Conservation (phyloP, 1,140 invertebrate genomes). For the Bombus confusus region DNA sequence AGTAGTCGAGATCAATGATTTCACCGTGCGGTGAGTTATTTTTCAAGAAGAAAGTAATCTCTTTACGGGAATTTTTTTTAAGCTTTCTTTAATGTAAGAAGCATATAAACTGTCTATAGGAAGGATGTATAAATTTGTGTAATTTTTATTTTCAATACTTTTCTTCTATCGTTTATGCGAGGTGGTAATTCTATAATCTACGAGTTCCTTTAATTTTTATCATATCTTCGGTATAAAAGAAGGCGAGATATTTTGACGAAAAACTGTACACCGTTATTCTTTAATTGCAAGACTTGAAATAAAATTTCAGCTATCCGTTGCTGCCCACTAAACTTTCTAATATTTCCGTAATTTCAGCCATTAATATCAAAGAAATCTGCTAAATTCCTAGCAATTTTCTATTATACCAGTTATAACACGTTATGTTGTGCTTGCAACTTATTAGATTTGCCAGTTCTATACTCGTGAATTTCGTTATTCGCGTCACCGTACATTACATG, state of each 20-base stretch:
- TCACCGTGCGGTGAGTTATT: background rate
- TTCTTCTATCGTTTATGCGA: background rate
- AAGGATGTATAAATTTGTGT: background rate
- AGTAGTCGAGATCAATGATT: background rate
- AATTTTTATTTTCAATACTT: background rate
- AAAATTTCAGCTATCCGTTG: background rate
- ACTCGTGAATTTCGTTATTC: background rate
- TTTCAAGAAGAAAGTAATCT: background rate
- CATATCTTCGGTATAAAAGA: background rate
- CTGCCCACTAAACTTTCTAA: background rate
- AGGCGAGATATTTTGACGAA: background rate
- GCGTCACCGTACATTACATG: background rate
- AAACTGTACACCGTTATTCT: background rate
- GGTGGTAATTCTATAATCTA: background rate
- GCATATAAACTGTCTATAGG: background rate
- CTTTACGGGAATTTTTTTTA: background rate
- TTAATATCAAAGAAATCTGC: background rate
- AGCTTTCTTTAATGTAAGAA: no score
- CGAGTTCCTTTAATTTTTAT: background rate
- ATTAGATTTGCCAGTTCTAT: background rate
- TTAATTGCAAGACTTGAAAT: background rate
- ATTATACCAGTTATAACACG: background rate
- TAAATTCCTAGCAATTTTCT: background rate
- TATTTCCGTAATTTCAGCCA: slow-evolving; percentile 1
- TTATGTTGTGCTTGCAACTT: background rate